A percentile compares a stretch with the other conserved stretches of the same genome.
Evolutionary conservation across 2,113 vertebrate genomes (phyloP).

Genomic region (Brachypteracias leptosomus): DNA sequence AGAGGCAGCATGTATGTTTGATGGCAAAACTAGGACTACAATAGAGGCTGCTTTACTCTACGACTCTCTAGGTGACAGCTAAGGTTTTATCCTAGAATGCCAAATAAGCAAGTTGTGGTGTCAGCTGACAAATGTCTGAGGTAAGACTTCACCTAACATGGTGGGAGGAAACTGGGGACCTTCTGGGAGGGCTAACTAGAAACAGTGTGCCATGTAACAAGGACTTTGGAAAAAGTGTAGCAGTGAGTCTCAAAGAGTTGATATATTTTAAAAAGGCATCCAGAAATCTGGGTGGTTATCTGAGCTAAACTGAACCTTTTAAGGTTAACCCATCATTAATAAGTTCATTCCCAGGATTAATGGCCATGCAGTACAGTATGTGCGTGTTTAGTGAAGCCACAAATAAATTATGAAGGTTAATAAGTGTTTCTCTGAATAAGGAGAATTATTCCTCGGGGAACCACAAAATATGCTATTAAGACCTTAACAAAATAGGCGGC

Average conservation of each 20-base stretch:
- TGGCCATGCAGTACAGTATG: conserved; percentile 18
- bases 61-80: background rate
- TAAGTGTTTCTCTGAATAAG: conserved; percentile 59
- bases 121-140: background rate
- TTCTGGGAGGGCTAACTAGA: background rate
- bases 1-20: background rate
- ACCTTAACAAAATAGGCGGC: conserved; percentile 50
- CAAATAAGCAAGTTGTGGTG: background rate
- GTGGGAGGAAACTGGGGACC: background rate
- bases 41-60: background rate
- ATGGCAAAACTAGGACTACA: background rate
- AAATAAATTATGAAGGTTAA: conserved; percentile 63
- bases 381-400: conserved; percentile 58
- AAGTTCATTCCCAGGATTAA: conserved; percentile 66
- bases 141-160: background rate
- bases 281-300: conserved; percentile 61
- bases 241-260: background rate
- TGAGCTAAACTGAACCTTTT: conserved; percentile 40
- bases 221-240: background rate
- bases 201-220: background rate
- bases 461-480: conserved; percentile 51
- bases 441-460: conserved; percentile 57
- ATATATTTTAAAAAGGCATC: conserved; percentile 16
- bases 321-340: conserved; percentile 55
- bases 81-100: background rate